A percentile compares a stretch with the other conserved stretches of the same genome.
Conservation (phyloP, 2,888 invertebrate genomes). For the Eudasyphora cyanicolor region DNA sequence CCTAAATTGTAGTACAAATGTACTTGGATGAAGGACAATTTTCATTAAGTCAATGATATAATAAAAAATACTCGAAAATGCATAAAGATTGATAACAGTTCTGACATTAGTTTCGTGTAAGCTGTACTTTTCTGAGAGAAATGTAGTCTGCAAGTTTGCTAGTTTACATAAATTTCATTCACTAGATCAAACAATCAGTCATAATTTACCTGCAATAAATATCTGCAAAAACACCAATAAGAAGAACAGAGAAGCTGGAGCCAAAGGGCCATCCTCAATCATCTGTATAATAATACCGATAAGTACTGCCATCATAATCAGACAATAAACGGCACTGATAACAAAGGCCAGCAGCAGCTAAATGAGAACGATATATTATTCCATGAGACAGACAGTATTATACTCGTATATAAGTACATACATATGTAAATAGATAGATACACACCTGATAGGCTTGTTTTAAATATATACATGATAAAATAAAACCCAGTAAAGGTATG, state of each 20-base stretch:
- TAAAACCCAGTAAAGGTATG: slow-evolving; percentile 85
- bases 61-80: no score
- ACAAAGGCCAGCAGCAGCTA: slow-evolving; percentile 88
- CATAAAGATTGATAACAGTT: no score
- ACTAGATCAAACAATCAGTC: no score
- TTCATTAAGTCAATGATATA: no score
- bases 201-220: slow-evolving; percentile 82
- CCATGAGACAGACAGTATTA: background rate
- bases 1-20: no score
- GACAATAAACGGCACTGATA: slow-evolving; percentile 88
- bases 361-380: slow-evolving; percentile 57
- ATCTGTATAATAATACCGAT: slow-evolving; percentile 90
- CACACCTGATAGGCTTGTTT: slow-evolving; percentile 85
- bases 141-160: background rate
- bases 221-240: slow-evolving; percentile 87
- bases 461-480: slow-evolving; percentile 84
- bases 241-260: slow-evolving; percentile 92
- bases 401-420: no score
- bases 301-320: slow-evolving; percentile 93
- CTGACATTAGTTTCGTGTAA: no score
- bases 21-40: no score
- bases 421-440: no score
- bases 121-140: no score
- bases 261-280: slow-evolving; percentile 87
- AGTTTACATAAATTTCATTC: background rate